Conservation (phyloP, 2,113 vertebrate species). For the Scartelaos histophorus region DNA sequence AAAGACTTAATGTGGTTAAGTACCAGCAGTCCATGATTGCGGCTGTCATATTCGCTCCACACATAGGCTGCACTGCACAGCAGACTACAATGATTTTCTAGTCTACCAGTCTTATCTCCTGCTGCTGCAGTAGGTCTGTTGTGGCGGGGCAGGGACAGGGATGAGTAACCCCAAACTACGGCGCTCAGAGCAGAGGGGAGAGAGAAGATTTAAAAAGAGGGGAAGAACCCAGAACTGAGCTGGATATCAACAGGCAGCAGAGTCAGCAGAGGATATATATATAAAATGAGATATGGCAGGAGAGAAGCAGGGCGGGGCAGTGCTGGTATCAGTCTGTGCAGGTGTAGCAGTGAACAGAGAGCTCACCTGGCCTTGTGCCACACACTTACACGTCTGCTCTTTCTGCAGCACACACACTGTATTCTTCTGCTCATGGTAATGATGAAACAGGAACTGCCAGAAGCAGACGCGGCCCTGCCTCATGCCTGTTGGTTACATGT, state of each 20-base stretch:
- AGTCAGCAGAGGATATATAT: constrained; percentile 21
- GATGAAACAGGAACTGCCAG: constrained; percentile 17
- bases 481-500: constrained; percentile 1
- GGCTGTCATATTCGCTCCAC: constrained; percentile 31
- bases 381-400: constrained; percentile 32
- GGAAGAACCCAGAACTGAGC: constrained; percentile 15
- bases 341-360: constrained; percentile 52
- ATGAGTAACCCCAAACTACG: constrained; percentile 31
- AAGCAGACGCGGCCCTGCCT: constrained; percentile 23
- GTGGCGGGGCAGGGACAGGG: constrained; percentile 16
- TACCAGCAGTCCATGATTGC: constrained; percentile 47
- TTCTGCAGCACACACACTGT: constrained; percentile 5
- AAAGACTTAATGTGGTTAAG: constrained; percentile 62
- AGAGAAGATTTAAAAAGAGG: background rate
- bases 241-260: constrained; percentile 57
- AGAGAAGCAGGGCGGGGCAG: constrained; percentile 70
- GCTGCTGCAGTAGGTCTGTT: constrained; percentile 31
- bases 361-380: constrained; percentile 73
- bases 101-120: constrained; percentile 32
- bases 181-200: background rate
- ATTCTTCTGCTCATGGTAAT: constrained; percentile 28
- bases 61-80: constrained; percentile 16
- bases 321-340: constrained; percentile 45
- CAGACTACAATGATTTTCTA: constrained; percentile 39
- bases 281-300: constrained; percentile 20